Evolutionary conservation across 2,797 vertebrate species (phyloP), one percentile per base, ranked within the genome.

Genomic region (Syndactyla subalaris): DNA sequence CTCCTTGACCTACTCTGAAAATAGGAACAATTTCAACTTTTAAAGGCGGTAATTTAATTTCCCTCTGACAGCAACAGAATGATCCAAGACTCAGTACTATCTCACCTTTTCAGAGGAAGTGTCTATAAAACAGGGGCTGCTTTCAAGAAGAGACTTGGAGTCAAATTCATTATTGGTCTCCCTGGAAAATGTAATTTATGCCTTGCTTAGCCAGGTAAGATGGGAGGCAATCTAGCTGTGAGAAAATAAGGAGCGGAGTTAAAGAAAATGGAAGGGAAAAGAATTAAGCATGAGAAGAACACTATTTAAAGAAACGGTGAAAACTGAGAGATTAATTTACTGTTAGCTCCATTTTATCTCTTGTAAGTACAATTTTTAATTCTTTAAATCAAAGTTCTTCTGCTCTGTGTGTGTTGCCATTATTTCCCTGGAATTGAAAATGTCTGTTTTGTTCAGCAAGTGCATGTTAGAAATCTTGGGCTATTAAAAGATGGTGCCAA

Each of bases 291-390:
- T 84, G 45, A 92, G 95, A 94, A 88, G 73, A 96, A 85, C 30
- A 55, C 52, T 85, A 83, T 88, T 95, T 81, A 94, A 81, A 86
- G 89, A 76, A 93, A 82, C 24, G 7, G 67, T 73, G 39, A 95
- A 96, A 94, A 84, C 34, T 18, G 38, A 82, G 82, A 92, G 91
- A 95, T 96, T 95, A 97, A 92, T 89, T 94, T 88, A 92, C 73
- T 86, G 67, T 90, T 93, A 82, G 73, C 41, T 91, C 79, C 48
- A 84, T 92, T 96, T 95, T 93, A 84, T 93, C 88, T 95, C 91
- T 82, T 75, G 36, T 77, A 87, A 88, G 84, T 92, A 89, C 55
- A 51, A 83, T 95, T 95, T 85, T 76, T 54, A 96, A 91, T 92
- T 86, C 83, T 88, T 92, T 92, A 88, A 84, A 95, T 89, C 61